Conservation (phyloP, 2,888 invertebrate species). For the Vandiemenella viatica region DNA sequence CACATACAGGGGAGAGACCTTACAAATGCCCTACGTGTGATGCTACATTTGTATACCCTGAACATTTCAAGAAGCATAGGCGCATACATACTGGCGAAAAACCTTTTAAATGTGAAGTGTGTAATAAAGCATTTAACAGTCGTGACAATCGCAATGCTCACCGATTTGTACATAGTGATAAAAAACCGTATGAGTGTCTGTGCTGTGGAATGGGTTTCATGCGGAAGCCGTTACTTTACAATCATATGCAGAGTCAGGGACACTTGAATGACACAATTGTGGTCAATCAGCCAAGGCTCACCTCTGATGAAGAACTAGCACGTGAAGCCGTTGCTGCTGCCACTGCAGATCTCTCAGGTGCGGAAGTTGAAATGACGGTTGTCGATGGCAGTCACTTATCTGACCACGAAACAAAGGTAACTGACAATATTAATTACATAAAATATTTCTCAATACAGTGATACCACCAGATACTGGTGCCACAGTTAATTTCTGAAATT, state of each 20-base stretch:
- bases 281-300: slow-evolving; percentile 62
- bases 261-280: slow-evolving; percentile 69
- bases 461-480: no score
- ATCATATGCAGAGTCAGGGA: slow-evolving; percentile 59
- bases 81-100: slow-evolving; percentile 56
- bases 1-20: slow-evolving; percentile 66
- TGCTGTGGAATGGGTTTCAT: slow-evolving; percentile 70
- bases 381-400: slow-evolving; percentile 18
- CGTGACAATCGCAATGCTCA: slow-evolving; percentile 75
- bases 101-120: slow-evolving; percentile 60
- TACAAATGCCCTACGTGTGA: slow-evolving; percentile 54
- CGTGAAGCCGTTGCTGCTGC: slow-evolving; percentile 24
- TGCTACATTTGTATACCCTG: slow-evolving; percentile 70
- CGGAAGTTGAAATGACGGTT: slow-evolving; percentile 27
- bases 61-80: slow-evolving; percentile 66
- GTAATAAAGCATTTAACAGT: slow-evolving; percentile 70
- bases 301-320: slow-evolving; percentile 35
- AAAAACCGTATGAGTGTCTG: slow-evolving; percentile 72
- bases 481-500: no score
- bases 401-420: slow-evolving; percentile 30
- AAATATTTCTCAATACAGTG: no score
- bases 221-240: slow-evolving; percentile 61
- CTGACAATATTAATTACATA: no score
- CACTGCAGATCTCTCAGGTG: slow-evolving; percentile 22
- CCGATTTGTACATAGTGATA: slow-evolving; percentile 69